Base-by-base conservation (phyloP, 2,888 invertebrate species). In the Melinaea marsaeus region DNA sequence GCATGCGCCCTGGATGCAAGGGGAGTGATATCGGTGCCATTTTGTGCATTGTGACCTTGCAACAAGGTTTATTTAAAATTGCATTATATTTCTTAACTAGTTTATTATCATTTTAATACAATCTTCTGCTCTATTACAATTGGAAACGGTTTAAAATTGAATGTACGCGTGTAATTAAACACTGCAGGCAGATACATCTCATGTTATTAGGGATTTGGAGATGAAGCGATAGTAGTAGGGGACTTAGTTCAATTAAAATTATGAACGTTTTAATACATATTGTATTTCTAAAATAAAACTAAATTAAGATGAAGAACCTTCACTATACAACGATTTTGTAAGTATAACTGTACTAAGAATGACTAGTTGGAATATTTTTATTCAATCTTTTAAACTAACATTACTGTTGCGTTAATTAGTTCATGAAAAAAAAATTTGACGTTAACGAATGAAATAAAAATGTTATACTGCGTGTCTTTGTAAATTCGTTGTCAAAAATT, bases 1-100 rank as follows among this genome's bases (percentile, higher is more conserved):
- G 91, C 75, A 86, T 88, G 89, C 89, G 89, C 86, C 75, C 72
- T 81, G 75, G 79, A 73, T 63, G 71, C 71, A 73, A 78, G 78
- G 78, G 68, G 65, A 63, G 34, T 54, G 57, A 60, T 73, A 78
- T 72, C 70, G 69, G 70, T 74, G 76, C 80, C 75, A 88, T 83
- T 81, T 81, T 87, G 70, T 75, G 83, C 87, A 75, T 79, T 87
- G 72, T 75, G 69, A 72, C 80, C 75, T 78, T 74, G 71, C 70
- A 76, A 84, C 78, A 89, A 75, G 84, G 86, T 85, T 77, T 73
- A 83, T 73, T 71, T 76, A 66, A 67, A 73, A 65, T 71, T 73
- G 74, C 73, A 75, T 77, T 78, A 72, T 79, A 75, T 79, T 75
- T 79, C 77, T 75, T 72, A 69, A 75, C 72, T 74, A 80, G 77